Evolutionary conservation across 2,888 invertebrate genomes (phyloP), one percentile per base, ranked within the genome.

Genomic region (Pammene fasciana): DNA sequence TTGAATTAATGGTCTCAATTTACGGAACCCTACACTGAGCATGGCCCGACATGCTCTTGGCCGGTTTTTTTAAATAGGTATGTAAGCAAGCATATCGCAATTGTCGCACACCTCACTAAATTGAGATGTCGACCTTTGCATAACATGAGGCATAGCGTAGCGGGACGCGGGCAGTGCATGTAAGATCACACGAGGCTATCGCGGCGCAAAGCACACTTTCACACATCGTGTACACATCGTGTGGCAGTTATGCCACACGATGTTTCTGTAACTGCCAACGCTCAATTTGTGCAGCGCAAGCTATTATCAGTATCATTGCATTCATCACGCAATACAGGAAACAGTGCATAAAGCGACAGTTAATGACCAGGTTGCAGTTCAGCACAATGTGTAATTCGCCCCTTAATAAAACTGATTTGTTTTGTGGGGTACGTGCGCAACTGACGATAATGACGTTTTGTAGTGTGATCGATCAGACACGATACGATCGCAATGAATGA

Each of bases 401-500:
- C 74, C 81, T 84, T 79, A 80, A 81, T 79, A 80, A 76, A 80
- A 84, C 83, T 79, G 77, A 82, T 81, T 80, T 82, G 80, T 81
- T 79, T 34, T 9, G 11, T n/a, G 18, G 11, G 34, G 82, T 89
- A 86, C 86, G 89, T 89, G 85, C 86, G 83, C 81, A 80, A 81
- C 10, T 18, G 82, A 80, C 81, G 87, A 87, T 91, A 91, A 90
- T 91, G 90, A 89, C 87, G 87, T 50, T 90, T 89, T 89, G 88
- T 87, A 90, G 88, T 86, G 89, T 86, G 82, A 75, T 78, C 86
- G 89, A 91, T 88, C 89, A 84, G 83, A 78, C 83, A 82, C 85
- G 87, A 85, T 54, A 54, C 90, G 90, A 90, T 92, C 89, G 87
- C 91, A 88, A 91, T 92, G 92, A 92, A 92, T 92, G 92, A 92